Evolutionary conservation across 2,113 vertebrate species (phyloP), one percentile per base, ranked within the genome.

Genomic region (Agelaius tricolor): DNA sequence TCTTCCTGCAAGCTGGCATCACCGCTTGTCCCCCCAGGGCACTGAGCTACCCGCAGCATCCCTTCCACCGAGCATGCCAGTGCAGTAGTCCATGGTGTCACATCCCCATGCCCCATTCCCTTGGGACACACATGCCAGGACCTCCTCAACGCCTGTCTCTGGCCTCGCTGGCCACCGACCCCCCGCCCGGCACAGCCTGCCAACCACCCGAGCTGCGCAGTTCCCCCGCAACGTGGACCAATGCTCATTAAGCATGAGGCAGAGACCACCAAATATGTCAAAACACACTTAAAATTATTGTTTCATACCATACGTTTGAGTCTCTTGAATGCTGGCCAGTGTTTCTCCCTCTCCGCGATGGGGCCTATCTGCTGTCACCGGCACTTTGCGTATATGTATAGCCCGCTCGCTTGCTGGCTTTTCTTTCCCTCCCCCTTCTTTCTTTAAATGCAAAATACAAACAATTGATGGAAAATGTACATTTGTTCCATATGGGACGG

Each of bases 381-480:
- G 26, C 6, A 39, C 83, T 94, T 26, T 4, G 19, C 27, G 1
- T 92, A 5, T 31, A 92, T 76, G 84, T 63, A 51, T 3, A 91
- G 71, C 46, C 49, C 9, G 22, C 55, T 93, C 23, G 58, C 88
- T 93, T 35, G 90, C 84, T 89, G 84, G 44, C 65, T 87, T 65
- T 33, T 82, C 54, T 46, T n/a, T 19, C 15, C 19, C 30, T 33
- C 66, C 63, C 33, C 61, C 69, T 80, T 67, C 94, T 93, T 94
- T 93, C 93, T 95, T 97, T 96, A 93, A 91, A 90, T 96, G 96
- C 95, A 96, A 96, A 95, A 94, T 91, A 93, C 93, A 94, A 95
- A 96, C 94, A 96, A 89, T 69, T 75, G 97, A 95, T 97, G 97
- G 97, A 97, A 97, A 97, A 97, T 97, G 96, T 97, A 96, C 97